Evolutionary conservation across 2,797 vertebrate species (phyloP).

Genomic region (Acrossocheilus fasciatus): DNA sequence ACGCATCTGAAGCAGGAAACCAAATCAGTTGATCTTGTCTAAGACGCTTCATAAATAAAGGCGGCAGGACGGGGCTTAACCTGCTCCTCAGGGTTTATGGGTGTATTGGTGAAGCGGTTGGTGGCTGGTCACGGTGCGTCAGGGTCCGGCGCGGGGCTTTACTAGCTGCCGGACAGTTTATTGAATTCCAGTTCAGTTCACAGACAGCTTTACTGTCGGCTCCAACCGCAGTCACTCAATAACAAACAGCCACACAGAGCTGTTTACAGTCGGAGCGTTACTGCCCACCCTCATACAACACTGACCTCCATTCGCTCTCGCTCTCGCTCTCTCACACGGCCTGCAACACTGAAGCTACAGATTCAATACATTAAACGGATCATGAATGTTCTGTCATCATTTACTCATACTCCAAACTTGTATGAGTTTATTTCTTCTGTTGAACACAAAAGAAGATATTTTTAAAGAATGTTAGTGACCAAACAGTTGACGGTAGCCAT

Average conservation of each 20-base stretch:
- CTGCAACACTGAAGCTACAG: not conserved
- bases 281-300: slow-evolving; percentile 27
- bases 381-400: not conserved
- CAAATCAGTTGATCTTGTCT: slow-evolving; percentile 5
- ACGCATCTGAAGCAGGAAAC: slow-evolving; percentile 19
- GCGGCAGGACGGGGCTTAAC: slow-evolving; percentile 45
- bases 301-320: not conserved
- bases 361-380: not conserved
- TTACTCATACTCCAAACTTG: not conserved
- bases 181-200: slow-evolving; percentile 71
- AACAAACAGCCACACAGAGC: slow-evolving; percentile 73
- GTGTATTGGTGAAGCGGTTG: slow-evolving; percentile 66
- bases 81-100: slow-evolving; percentile 64
- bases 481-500: too few species aligned
- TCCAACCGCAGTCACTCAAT: slow-evolving; percentile 67
- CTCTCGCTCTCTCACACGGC: not conserved
- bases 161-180: slow-evolving; percentile 68
- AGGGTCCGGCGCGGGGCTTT: slow-evolving; percentile 63
- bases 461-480: not conserved
- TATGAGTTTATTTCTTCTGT: not conserved
- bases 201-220: slow-evolving; percentile 74
- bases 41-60: slow-evolving; percentile 32
- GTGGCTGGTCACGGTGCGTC: slow-evolving; percentile 64
- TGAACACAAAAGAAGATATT: not conserved
- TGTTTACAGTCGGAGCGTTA: slow-evolving; percentile 58